Base-by-base conservation (phyloP, 2,797 vertebrate species). In the Sphenodon punctatus region DNA sequence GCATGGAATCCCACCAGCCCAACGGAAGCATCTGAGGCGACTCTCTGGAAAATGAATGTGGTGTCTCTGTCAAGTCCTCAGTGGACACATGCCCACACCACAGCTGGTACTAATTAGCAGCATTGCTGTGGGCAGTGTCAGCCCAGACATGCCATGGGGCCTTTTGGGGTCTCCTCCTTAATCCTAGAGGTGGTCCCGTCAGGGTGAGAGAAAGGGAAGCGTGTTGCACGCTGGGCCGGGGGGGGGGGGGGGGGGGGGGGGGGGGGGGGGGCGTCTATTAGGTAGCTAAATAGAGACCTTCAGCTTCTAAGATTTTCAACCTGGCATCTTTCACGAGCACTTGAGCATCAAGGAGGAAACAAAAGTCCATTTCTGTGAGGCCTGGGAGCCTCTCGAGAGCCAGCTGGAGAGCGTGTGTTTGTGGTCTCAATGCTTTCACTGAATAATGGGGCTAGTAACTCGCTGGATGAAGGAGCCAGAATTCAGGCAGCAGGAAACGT, bases 351-450 rank as follows among this genome's bases (percentile, higher is more conserved):
- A 78, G 42, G 30, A 65, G 16, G 20, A n/a, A 68, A 70, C 17
- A 75, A 80, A 86, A 86, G 1, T 45, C 32, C 2, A 1, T 51
- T 48, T 42, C 68, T 39, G 17, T 8, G 7, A 53, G 34, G 51
- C 32, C 27, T 82, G 59, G 23, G n/a, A 84, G 34, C 32, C 30
- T 80, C 48, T 65, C 49, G 42, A 27, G 59, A 67, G 1, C 32
- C 4, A 63, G 46, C 39, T 34, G 20, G 74, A 63, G 23, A 20
- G 46, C 17, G 32, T 56, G 64, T 39, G 46, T 49, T 51, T 75
- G 63, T 85, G 64, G 74, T 53, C 27, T 80, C 49, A 78, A 20
- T 64, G 6, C 65, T 77, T 84, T 69, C 64, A 60, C 61, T 75
- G 75, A 39, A 4, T 68, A 69, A 43, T 32, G 51, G 20, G 27